Evolutionary conservation across 2,888 invertebrate genomes (phyloP), one percentile per base, ranked within the genome.

Genomic region (Carabus problematicus): DNA sequence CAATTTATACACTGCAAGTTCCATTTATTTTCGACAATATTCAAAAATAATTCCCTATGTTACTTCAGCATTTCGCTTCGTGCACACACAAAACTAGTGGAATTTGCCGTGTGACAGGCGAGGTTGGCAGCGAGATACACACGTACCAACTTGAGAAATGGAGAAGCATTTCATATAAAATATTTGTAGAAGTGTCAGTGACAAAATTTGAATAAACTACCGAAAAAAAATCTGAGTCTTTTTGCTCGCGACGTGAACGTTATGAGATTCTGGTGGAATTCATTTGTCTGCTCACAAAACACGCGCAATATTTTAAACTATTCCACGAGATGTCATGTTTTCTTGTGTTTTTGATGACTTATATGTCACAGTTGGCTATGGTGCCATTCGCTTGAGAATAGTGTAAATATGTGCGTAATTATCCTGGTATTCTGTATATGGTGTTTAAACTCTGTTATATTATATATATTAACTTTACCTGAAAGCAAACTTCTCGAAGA

Each of bases 201-300:
- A 60, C 67, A 60, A 67, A 67, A 67, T 67, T 67, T 67, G 59
- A 67, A 67, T 67, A 67, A 67, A 67, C 67, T 67, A 67, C 67
- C 54, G 18, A 60, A 66, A 67, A 52, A 49, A 49, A 49, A 8
- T 14, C 11, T 45, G 3, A 45, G 45, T 14, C 12, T 9, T 8
- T 9, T 18, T 18, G 9, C 59, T 60, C 67, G 52, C 56, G 64
- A 56, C 64, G 55, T 64, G 56, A 67, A 67, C 43, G 54, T 67
- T 60, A 67, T 67, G 67, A 67, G 67, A 67, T 67, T 60, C 67
- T 60, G 19, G 67, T 43, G 39, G 67, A 67, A 67, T 67, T 67
- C 60, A 67, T 67, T 67, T 67, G 67, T 67, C 43, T 52, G n/a
- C 14, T 18, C 16, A 60, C 41, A 42, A 58, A 56, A 58, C 59